phyloP scores from a whole-genome alignment of 2,797 vertebrate genomes.

The Vultur gryphus region DNA sequence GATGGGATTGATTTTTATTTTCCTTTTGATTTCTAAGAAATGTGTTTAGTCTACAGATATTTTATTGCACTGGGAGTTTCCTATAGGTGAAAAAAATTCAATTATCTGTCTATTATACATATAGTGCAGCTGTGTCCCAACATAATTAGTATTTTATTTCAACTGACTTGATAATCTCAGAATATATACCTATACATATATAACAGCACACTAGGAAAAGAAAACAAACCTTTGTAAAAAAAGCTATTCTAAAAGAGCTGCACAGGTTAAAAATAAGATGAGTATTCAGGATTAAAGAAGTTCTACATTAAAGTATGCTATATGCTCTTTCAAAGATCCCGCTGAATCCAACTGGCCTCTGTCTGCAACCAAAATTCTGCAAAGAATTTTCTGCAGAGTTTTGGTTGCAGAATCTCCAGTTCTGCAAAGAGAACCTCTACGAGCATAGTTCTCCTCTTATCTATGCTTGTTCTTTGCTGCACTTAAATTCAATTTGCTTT shows the following conservation, averaged over 20 bases:
- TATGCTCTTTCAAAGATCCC: background rate
- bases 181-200: background rate
- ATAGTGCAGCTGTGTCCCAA: background rate
- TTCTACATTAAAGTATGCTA: background rate
- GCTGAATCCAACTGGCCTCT: background rate
- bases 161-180: background rate
- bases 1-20: conserved; percentile 22
- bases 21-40: conserved; percentile 29
- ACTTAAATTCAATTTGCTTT: background rate
- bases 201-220: background rate
- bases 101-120: background rate
- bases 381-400: background rate
- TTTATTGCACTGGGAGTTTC: background rate
- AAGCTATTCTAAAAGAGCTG: background rate
- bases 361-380: background rate
- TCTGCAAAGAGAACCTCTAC: background rate
- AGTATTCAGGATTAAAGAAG: background rate
- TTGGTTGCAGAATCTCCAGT: background rate
- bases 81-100: background rate
- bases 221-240: background rate
- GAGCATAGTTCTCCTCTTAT: background rate
- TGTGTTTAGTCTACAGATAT: background rate
- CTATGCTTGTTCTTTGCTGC: background rate
- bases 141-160: background rate
- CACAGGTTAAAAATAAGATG: background rate